Base-by-base conservation (phyloP, 2,888 invertebrate genomes). In the Lithosia quadra region DNA sequence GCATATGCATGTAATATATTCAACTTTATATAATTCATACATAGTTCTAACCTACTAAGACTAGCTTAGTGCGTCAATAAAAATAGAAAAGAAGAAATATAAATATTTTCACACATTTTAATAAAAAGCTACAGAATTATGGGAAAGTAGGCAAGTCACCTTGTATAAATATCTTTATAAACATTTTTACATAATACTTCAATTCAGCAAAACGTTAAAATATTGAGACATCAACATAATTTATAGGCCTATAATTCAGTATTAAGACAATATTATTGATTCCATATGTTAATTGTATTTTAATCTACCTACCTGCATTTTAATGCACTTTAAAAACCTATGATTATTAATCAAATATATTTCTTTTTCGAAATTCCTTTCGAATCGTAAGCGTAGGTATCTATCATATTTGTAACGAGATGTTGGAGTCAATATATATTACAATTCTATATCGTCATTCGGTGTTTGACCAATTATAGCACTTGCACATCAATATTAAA, bases 161-260 rank as follows among this genome's bases (percentile, higher is more conserved):
- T 34, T 21, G 7, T 21, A 34, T 33, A 9, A 22, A 22, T 22
- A 34, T 63, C 10, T 36, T 63, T 36, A 22, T 63, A 36, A 53
- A 18, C 24, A 22, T 10, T 13, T 63, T 53, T 55, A 33, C 34
- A 36, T 55, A 55, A 34, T 33, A 63, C n/a, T 72, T 76, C 79
- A 81, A 77, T 72, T 74, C 69, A 76, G 74, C 73, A 76, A 80
- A 77, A 80, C 79, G 67, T 83, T 81, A 79, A 73, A 79, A 80
- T 81, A 88, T 86, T 74, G 78, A 89, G 88, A 87, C 86, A 87
- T 89, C 84, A 84, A 85, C 80, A 73, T 73, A 77, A 88, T 89
- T 88, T 88, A 88, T 88, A 81, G 74, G 71, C 75, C 80, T 78
- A 85, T 88, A 86, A 85, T 81, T 85, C 82, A 86, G 81, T 73